A percentile compares a stretch with the other conserved stretches of the same genome.
Evolutionary conservation across 2,797 vertebrate species (phyloP).

Genomic region (Mionectes olivaceus): DNA sequence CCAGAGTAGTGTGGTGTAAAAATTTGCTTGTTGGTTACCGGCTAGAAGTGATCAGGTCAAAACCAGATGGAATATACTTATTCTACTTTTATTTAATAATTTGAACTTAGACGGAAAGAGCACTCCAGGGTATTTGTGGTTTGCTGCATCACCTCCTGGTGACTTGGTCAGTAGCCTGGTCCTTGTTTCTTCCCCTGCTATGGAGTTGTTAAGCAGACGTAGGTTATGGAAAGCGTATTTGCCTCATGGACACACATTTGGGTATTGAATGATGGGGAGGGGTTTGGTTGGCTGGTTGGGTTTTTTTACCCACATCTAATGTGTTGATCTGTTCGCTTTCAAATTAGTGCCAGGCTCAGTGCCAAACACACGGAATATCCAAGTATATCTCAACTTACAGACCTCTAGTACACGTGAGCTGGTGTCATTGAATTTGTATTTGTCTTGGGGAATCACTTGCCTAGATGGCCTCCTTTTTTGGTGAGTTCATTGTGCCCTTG

Average conservation of each 20-base stretch:
- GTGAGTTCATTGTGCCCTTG: background rate
- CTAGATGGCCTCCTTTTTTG: background rate
- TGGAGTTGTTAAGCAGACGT: background rate
- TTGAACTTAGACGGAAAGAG: conserved; percentile 14
- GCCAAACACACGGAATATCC: background rate
- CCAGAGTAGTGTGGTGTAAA: background rate
- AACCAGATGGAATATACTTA: background rate
- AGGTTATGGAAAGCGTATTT: background rate
- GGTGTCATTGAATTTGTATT: background rate
- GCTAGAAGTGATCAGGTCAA: background rate
- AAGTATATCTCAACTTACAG: background rate
- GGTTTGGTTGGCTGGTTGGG: background rate
- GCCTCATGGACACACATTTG: background rate
- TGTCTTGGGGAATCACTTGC: background rate
- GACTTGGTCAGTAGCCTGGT: background rate
- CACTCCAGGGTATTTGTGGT: background rate
- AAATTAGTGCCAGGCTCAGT: background rate
- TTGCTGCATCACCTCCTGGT: background rate
- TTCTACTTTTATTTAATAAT: conserved; percentile 27
- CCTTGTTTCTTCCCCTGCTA: background rate
- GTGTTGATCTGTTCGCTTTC: background rate
- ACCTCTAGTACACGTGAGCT: background rate
- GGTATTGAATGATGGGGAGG: background rate
- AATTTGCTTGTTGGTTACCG: background rate
- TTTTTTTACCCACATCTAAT: background rate